Evolutionary conservation across 1,140 invertebrate species (phyloP).

Genomic region (Anagrus nilaparvatae): DNA sequence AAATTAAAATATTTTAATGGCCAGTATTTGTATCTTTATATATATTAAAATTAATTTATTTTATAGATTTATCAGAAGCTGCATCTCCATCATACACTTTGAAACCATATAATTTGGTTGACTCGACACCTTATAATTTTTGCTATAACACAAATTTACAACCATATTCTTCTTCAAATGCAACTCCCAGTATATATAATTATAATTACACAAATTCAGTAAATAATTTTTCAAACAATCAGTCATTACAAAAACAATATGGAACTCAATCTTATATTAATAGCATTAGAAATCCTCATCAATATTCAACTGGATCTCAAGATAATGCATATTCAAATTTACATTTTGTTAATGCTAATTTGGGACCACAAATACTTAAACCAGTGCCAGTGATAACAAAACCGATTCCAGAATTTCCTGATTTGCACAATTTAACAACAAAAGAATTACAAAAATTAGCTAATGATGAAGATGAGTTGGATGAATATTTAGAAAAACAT

Average conservation of each 20-base stretch:
- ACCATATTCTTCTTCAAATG: constrained; percentile 32
- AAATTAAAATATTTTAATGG: too few species aligned
- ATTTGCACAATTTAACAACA: constrained; percentile 52
- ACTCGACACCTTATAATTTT: constrained; percentile 32
- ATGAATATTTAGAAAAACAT: constrained; percentile 60
- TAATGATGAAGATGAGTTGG: constrained; percentile 54
- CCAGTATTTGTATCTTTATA: too few species aligned
- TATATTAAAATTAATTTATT: constrained; percentile 12
- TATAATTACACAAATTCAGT: constrained; percentile 34
- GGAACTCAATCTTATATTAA: constrained; percentile 18
- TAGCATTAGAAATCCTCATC: constrained; percentile 21
- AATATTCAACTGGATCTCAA: constrained; percentile 31
- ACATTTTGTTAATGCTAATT: constrained; percentile 29
- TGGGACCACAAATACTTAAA: constrained; percentile 10
- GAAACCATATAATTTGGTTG: constrained; percentile 32
- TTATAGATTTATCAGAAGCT: constrained; percentile 35
- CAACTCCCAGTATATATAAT: constrained; percentile 31
- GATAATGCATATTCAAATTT: constrained; percentile 28
- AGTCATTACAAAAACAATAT: constrained; percentile 10
- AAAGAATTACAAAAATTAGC: constrained; percentile 60
- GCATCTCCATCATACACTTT: constrained; percentile 32
- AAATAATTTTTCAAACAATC: constrained; percentile 17
- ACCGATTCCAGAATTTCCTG: constrained; percentile 43
- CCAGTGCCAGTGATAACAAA: constrained; percentile 10
- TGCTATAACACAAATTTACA: constrained; percentile 34